Percentiles rank a stretch among this genome's conserved stretches.
Evolutionary conservation across 2,113 vertebrate species (phyloP).

Genomic region (Hydropotes inermis): DNA sequence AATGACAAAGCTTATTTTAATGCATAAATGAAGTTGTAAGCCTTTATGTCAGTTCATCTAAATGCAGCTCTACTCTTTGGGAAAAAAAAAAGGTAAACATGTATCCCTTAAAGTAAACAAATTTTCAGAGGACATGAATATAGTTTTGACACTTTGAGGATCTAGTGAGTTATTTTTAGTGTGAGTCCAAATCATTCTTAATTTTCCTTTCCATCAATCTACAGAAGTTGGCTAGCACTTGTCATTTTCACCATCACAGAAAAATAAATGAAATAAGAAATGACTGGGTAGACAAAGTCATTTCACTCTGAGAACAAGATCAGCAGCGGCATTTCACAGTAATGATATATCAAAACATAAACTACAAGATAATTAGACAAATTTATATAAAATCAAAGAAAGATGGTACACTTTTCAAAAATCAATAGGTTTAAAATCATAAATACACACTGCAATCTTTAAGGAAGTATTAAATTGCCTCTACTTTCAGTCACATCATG

Average conservation of each 20-base stretch:
- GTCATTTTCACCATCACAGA: neutral
- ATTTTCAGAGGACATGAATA: neutral
- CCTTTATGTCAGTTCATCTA: neutral
- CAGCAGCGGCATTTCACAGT: neutral
- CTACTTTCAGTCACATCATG: neutral
- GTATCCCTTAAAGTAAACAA: slow-evolving; percentile 8
- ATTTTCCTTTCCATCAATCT: slow-evolving; percentile 44
- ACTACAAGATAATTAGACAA: neutral
- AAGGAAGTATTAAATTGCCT: neutral
- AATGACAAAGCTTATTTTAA: neutral
- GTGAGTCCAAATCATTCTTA: neutral
- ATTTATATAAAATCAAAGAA: neutral
- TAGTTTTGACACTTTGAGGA: neutral
- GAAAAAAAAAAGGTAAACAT: neutral
- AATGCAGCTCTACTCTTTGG: neutral
- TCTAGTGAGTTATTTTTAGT: slow-evolving; percentile 7
- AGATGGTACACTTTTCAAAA: neutral
- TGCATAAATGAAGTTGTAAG: neutral
- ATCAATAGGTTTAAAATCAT: neutral
- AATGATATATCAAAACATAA: neutral
- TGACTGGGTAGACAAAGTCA: neutral
- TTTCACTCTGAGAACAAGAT: neutral
- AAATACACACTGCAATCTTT: neutral
- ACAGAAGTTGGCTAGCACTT: slow-evolving; percentile 24
- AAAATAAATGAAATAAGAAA: slow-evolving; percentile 44